A percentile compares a stretch with the other conserved stretches of the same genome.
These are phyloP conservation scores for Porites evermanni DNA, from an alignment of 92 coral and sea anemone species.

Conservation along the genomic window DNA sequence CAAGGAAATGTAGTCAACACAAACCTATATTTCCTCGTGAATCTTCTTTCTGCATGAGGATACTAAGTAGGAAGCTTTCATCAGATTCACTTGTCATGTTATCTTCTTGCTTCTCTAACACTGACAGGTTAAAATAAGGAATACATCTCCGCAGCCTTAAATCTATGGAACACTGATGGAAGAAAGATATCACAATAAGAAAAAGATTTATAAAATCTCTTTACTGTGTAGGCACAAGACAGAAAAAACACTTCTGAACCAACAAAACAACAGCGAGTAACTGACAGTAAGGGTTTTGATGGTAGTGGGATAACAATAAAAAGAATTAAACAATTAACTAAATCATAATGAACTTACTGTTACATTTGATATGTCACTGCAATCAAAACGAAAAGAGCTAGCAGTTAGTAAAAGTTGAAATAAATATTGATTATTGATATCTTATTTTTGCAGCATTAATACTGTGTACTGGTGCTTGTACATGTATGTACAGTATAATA, in stretches of 20 bases:
- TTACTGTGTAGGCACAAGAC: background rate
- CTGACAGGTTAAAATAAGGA: constrained; percentile 85
- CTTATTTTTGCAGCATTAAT: background rate
- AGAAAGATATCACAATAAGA: background rate
- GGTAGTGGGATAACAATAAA: too few species aligned
- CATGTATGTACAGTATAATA: too few species aligned
- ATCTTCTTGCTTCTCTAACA: constrained; percentile 62
- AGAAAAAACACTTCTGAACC: background rate
- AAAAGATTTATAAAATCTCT: background rate
- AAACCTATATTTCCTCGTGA: constrained; percentile 88
- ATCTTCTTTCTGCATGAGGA: constrained; percentile 87
- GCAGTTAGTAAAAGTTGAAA: background rate
- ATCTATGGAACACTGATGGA: constrained; percentile 86
- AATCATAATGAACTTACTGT: constrained; percentile 50
- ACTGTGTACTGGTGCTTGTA: too few species aligned
- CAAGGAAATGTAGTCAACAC: background rate
- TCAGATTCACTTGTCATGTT: constrained; percentile 77
- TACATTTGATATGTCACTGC: constrained; percentile 74
- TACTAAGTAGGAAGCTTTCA: constrained; percentile 76
- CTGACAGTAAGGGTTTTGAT: too few species aligned
- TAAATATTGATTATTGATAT: background rate
- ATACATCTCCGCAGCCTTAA: constrained; percentile 87
- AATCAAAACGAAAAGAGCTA: background rate
- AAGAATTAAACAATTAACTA: too few species aligned
- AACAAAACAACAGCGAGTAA: background rate